Percentiles rank a stretch among this genome's conserved stretches.
phyloP scores from a whole-genome alignment of 2,797 vertebrate species.

The Yasuhikotakia modesta region DNA sequence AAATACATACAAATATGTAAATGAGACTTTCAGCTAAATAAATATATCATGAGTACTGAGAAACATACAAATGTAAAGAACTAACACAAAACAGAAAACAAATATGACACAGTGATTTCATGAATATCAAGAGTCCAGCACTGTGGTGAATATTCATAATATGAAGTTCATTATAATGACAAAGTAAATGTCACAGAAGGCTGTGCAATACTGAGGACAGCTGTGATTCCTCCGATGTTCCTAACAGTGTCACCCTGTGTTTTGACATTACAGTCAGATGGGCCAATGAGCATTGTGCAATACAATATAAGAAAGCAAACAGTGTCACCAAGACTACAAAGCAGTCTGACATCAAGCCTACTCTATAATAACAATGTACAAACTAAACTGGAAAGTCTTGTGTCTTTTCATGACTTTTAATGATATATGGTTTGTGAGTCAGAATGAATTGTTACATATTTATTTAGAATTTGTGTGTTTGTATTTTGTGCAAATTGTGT shows the following conservation, averaged over 20 bases:
- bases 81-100: too few relatives aligned
- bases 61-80: too few relatives aligned
- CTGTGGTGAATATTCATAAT: neutral
- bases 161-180: slow-evolving; percentile 36
- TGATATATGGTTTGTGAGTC: neutral
- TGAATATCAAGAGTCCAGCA: neutral
- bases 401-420: neutral
- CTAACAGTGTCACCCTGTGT: slow-evolving; percentile 40
- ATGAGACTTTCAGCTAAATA: too few relatives aligned
- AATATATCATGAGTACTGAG: too few relatives aligned
- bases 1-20: too few relatives aligned
- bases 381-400: neutral
- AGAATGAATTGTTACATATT: too few relatives aligned
- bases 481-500: too few relatives aligned
- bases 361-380: neutral
- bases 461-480: too few relatives aligned
- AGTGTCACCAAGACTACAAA: slow-evolving; percentile 12
- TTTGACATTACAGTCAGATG: slow-evolving; percentile 32
- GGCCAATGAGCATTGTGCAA: slow-evolving; percentile 5
- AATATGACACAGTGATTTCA: too few relatives aligned
- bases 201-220: slow-evolving; percentile 38
- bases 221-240: slow-evolving; percentile 40
- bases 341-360: slow-evolving; percentile 1
- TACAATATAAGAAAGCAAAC: slow-evolving; percentile 36
- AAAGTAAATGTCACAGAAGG: slow-evolving; percentile 14